phyloP scores from a whole-genome alignment of 2,797 vertebrate genomes.

The Octomys mimax region DNA sequence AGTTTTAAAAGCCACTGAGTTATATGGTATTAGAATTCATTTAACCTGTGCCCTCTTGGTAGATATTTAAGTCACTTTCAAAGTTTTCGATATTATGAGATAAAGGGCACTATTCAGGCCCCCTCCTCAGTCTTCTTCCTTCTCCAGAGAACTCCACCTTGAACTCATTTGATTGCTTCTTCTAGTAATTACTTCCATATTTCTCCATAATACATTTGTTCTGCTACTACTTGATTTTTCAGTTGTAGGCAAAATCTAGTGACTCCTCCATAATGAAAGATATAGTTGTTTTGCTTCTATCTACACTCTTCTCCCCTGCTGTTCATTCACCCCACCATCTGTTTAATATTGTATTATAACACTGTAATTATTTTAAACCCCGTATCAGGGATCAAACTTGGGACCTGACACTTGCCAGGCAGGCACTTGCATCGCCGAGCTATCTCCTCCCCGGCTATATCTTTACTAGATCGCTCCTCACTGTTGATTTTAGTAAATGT shows the following conservation, averaged over 20 bases:
- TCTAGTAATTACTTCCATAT: background rate
- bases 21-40: background rate
- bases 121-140: background rate
- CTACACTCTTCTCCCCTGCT: background rate
- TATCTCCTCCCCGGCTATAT: background rate
- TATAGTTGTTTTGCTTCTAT: background rate
- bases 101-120: background rate
- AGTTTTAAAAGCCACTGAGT: background rate
- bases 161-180: background rate
- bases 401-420: no score
- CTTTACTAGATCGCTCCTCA: conserved; percentile 13
- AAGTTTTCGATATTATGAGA: conserved; percentile 42
- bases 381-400: no score
- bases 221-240: conserved; percentile 12
- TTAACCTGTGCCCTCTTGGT: background rate
- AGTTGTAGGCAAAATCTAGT: background rate
- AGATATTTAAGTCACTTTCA: conserved; percentile 38
- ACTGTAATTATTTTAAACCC: background rate
- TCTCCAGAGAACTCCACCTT: background rate
- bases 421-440: no score
- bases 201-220: background rate
- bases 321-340: background rate
- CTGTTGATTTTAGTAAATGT: background rate
- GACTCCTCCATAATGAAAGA: background rate
- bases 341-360: background rate